phyloP scores from a whole-genome alignment of 35 echinoderm and acorn worm genomes.

The Ptychodera flava region DNA sequence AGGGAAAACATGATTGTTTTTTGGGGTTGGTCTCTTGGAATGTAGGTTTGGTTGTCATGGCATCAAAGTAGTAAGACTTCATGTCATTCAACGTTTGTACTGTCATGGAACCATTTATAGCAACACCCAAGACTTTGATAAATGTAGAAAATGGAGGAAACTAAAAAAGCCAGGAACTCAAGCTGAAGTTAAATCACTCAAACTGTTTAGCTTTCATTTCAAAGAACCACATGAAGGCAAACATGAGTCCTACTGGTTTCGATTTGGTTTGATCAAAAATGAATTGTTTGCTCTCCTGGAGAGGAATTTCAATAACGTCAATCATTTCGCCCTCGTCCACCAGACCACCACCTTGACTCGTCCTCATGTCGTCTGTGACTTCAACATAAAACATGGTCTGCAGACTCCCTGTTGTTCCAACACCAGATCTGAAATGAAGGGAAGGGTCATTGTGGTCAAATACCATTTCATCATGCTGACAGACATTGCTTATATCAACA shows the following conservation, averaged over 20 bases:
- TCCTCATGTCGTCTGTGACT: slow-evolving; percentile 64
- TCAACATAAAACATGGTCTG: slow-evolving; percentile 74
- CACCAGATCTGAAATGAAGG: slow-evolving; percentile 40
- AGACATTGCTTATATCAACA: slow-evolving; percentile 6
- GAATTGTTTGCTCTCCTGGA: slow-evolving; percentile 20
- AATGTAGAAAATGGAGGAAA: too few relatives aligned
- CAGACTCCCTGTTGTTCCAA: slow-evolving; percentile 44
- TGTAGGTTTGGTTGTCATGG: too few relatives aligned
- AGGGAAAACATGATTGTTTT: too few relatives aligned
- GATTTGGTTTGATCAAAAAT: slow-evolving; percentile 46
- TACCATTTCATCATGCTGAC: too few relatives aligned
- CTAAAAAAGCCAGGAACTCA: too few relatives aligned
- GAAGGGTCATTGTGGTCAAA: background rate
- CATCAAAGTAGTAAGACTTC: too few relatives aligned
- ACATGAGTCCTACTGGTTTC: slow-evolving; percentile 59
- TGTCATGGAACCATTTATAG: too few relatives aligned
- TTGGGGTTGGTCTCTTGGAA: too few relatives aligned
- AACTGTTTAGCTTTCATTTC: slow-evolving; percentile 18
- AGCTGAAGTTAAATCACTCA: background rate
- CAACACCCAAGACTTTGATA: too few relatives aligned
- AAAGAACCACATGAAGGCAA: slow-evolving; percentile 71
- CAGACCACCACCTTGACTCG: slow-evolving; percentile 48
- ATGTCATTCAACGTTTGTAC: too few relatives aligned
- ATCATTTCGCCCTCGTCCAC: slow-evolving; percentile 60
- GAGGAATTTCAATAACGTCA: slow-evolving; percentile 47